Evolutionary conservation across 2,797 vertebrate genomes (phyloP), one percentile per base, ranked within the genome.

Genomic region (Paratrypauchen microcephalus): DNA sequence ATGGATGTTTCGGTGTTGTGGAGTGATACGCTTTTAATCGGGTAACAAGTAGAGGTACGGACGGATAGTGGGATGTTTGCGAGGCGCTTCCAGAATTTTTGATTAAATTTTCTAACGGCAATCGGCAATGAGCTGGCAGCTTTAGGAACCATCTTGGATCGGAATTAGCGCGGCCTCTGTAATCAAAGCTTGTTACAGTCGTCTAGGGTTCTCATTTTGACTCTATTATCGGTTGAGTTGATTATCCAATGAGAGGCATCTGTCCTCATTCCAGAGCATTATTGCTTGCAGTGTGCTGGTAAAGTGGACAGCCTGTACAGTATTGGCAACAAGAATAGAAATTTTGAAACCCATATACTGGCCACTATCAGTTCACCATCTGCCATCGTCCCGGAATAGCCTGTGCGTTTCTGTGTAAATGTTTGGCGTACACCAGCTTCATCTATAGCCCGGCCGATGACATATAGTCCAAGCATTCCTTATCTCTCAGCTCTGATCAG

Each of bases 341-440:
- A 28, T 26, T 28, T 36, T 54, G 50, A 66, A 66, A 13, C 59
- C 54, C 23, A 3, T 68, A 68, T 71, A 77, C 58, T 15, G 28
- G 63, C 66, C 59, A 80, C 69, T 83, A 81, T 87, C 80, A 72
- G 78, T 71, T 76, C 79, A 57, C 83, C 83, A 85, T 86, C 87
- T 87, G 84, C 81, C 18, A 60, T 1, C 12, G 65, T 39, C 15
- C 62, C 41, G 30, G 66, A 74, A 72, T 66, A 71, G 66, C 70
- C 64, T 72, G 62, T 78, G 8, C 59, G 23, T 80, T 73, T 84
- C 73, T 83, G 75, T 84, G 83, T 71, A 82, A 84, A 88, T 86
- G 73, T 87, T 87, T 84, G 83, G 69, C n/a, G 78, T 87, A 87
- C 84, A 75, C 80, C 85, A 76, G 60, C 83, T 87, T 89, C 89